Conservation (phyloP, 2,113 vertebrate species). For the Tiliqua scincoides region DNA sequence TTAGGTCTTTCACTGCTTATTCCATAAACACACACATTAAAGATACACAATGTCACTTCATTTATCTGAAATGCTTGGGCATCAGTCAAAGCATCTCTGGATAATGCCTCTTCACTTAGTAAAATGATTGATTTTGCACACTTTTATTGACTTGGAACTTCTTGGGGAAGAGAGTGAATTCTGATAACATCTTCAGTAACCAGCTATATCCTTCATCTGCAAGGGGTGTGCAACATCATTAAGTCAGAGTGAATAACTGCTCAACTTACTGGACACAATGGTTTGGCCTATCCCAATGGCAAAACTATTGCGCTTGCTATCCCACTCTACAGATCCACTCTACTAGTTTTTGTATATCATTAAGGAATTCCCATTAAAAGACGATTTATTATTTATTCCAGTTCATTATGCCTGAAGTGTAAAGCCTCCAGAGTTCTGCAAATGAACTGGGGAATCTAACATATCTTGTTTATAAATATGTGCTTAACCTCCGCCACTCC, state of each 20-base stretch:
- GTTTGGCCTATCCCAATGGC: not conserved
- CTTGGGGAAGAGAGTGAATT: not conserved
- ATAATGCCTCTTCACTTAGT: not conserved
- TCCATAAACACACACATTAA: conserved; percentile 1
- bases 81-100: not conserved
- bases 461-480: not conserved
- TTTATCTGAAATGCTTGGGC: not conserved
- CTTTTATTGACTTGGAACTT: not conserved
- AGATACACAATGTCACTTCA: not conserved
- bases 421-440: not conserved
- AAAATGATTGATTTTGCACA: not conserved
- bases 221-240: not conserved
- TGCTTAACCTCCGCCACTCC: too few species aligned
- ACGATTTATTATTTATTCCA: not conserved
- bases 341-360: not conserved
- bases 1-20: not conserved
- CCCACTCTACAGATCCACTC: not conserved
- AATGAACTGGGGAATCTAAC: not conserved
- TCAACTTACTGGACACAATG: not conserved
- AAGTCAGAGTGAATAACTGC: not conserved
- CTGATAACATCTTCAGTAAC: not conserved
- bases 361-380: not conserved
- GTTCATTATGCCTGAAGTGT: not conserved
- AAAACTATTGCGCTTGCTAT: not conserved
- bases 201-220: conserved; percentile 32